Evolutionary conservation across 2,888 invertebrate genomes (phyloP).

Genomic region (Melieria picta): DNA sequence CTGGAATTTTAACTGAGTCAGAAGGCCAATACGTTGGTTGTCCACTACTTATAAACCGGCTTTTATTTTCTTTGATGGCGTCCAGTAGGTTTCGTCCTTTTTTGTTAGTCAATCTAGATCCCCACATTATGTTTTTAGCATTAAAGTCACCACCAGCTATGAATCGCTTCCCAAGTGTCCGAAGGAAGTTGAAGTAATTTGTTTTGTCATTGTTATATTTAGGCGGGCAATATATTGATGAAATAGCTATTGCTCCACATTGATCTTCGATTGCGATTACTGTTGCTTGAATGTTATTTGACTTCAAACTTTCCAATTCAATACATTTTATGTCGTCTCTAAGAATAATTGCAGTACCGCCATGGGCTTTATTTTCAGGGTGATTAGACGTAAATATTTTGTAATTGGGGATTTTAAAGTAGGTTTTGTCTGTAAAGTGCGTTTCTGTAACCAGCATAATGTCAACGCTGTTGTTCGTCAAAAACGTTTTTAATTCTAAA

Average conservation of each 20-base stretch:
- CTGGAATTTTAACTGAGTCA: slow-evolving; percentile 19
- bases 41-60: slow-evolving; percentile 12
- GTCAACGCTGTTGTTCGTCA: not conserved
- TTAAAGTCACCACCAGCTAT: not conserved
- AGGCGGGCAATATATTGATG: no score
- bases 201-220: no score
- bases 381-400: not conserved
- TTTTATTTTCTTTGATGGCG: slow-evolving; percentile 2
- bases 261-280: no score
- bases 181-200: no score
- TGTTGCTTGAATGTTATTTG: no score
- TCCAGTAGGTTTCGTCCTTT: slow-evolving; percentile 5
- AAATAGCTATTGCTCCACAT: no score
- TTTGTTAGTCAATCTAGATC: slow-evolving; percentile 9
- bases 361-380: not conserved
- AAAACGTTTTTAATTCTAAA: slow-evolving; percentile 9
- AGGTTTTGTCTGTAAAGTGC: not conserved
- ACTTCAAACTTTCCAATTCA: not conserved
- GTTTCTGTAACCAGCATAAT: slow-evolving; percentile 16
- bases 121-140: slow-evolving; percentile 7
- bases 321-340: not conserved
- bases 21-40: slow-evolving; percentile 17
- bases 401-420: not conserved
- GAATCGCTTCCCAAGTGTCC: not conserved
- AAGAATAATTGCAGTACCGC: not conserved